Percentiles rank a stretch among this genome's conserved stretches.
Conservation (phyloP, 2,888 invertebrate genomes). For the Polydrusus pterygomalis region DNA sequence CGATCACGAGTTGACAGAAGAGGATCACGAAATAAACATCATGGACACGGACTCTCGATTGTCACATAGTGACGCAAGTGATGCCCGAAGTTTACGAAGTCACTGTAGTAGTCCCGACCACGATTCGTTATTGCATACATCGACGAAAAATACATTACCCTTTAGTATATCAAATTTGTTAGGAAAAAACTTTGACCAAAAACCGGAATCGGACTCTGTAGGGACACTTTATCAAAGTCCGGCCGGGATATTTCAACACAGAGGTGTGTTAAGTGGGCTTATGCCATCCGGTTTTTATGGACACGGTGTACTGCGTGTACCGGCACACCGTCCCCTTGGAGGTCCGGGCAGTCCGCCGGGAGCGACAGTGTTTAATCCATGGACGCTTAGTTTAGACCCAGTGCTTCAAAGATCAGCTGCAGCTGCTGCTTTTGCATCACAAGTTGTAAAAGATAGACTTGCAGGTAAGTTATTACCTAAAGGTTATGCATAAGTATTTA, state of each 20-base stretch:
- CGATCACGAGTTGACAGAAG: slow-evolving; percentile 72
- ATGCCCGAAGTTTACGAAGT: slow-evolving; percentile 72
- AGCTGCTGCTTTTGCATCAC: slow-evolving; percentile 85
- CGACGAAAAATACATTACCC: slow-evolving; percentile 77
- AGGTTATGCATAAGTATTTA: no score
- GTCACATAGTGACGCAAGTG: slow-evolving; percentile 76
- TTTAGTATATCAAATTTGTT: slow-evolving; percentile 87
- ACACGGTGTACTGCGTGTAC: slow-evolving; percentile 86
- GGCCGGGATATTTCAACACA: slow-evolving; percentile 66
- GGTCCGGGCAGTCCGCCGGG: slow-evolving; percentile 69
- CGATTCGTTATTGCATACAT: slow-evolving; percentile 71
- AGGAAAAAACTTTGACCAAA: slow-evolving; percentile 68
- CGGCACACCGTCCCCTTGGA: slow-evolving; percentile 84
- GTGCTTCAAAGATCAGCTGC: slow-evolving; percentile 80
- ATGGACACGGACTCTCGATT: slow-evolving; percentile 79
- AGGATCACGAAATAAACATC: slow-evolving; percentile 82
- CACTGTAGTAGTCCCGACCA: slow-evolving; percentile 72
- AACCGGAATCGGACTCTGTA: slow-evolving; percentile 68
- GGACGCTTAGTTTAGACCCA: slow-evolving; percentile 76
- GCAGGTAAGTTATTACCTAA: slow-evolving; percentile 78
- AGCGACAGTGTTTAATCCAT: slow-evolving; percentile 69
- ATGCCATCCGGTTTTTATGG: slow-evolving; percentile 73
- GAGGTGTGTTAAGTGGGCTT: slow-evolving; percentile 67
- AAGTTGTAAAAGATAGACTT: slow-evolving; percentile 88
- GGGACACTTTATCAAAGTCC: slow-evolving; percentile 63